phyloP scores from a whole-genome alignment of 2,797 vertebrate genomes.

The Parotocinclus haroldoi region DNA sequence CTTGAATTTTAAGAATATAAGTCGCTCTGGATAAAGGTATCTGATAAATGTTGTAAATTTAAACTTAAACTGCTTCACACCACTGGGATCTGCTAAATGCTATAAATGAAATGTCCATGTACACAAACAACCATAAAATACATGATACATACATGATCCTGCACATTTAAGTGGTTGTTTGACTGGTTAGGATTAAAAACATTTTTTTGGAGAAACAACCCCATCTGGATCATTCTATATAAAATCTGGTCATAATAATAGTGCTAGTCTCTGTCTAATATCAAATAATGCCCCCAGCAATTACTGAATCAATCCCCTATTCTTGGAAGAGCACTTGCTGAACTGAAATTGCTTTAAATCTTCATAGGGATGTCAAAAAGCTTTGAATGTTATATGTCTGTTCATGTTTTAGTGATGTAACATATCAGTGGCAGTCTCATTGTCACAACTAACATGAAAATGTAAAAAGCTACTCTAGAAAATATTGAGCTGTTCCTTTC shows the following conservation, averaged over 20 bases:
- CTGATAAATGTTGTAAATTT: too few relatives aligned
- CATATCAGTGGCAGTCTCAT: neutral
- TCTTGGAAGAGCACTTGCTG: neutral
- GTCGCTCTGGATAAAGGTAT: too few relatives aligned
- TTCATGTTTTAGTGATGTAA: neutral
- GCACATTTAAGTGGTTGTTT: neutral
- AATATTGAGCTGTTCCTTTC: neutral
- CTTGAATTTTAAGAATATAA: too few relatives aligned
- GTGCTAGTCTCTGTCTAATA: neutral
- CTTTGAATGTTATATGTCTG: slow-evolving; percentile 4
- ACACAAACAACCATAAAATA: too few relatives aligned
- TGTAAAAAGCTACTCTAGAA: neutral
- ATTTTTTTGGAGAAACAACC: too few relatives aligned
- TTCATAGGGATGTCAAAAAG: neutral
- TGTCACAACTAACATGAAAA: neutral
- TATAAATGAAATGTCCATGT: too few relatives aligned
- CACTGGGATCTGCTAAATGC: too few relatives aligned
- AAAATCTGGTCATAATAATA: neutral
- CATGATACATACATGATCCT: neutral
- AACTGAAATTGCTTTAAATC: slow-evolving; percentile 13
- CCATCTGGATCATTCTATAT: too few relatives aligned
- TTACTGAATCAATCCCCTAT: neutral
- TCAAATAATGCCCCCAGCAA: slow-evolving; percentile 9
- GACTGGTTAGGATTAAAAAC: too few relatives aligned
- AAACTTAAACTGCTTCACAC: too few relatives aligned